Evolutionary conservation across 2,888 invertebrate species (phyloP).

Genomic region (Xestobium rufovillosum): DNA sequence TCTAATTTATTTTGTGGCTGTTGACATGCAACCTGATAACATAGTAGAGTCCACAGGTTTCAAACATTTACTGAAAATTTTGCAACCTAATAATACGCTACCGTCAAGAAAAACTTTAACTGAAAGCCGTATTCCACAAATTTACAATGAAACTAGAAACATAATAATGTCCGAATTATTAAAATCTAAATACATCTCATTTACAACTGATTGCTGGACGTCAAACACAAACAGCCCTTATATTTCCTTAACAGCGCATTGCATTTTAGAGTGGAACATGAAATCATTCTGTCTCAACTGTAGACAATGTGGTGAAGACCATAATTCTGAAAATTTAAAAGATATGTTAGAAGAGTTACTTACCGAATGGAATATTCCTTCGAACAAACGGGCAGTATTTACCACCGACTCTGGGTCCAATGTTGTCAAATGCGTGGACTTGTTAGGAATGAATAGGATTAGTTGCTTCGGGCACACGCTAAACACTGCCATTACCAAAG

Average conservation of each 20-base stretch:
- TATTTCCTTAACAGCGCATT: slow-evolving; percentile 7
- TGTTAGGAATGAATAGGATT: slow-evolving; percentile 7
- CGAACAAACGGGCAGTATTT: neutral
- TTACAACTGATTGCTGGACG: slow-evolving; percentile 6
- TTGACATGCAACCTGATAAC: slow-evolving; percentile 5
- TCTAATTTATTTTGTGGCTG: slow-evolving; percentile 6
- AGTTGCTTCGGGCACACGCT: slow-evolving; percentile 8
- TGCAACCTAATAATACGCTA: neutral
- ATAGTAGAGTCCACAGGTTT: slow-evolving; percentile 7
- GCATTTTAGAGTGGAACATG: slow-evolving; percentile 1
- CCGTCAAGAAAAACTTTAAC: slow-evolving; percentile 7
- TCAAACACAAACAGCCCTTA: slow-evolving; percentile 3
- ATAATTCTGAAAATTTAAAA: slow-evolving; percentile 6
- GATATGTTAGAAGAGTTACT: slow-evolving; percentile 1
- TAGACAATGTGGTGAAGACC: slow-evolving; percentile 6
- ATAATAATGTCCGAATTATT: too few relatives aligned
- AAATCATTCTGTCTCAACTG: slow-evolving; percentile 7
- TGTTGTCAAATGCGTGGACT: slow-evolving; percentile 6
- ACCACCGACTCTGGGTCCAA: slow-evolving; percentile 8
- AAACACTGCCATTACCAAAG: slow-evolving; percentile 8
- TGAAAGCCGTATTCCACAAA: too few relatives aligned
- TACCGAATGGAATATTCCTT: neutral
- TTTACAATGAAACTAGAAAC: too few relatives aligned
- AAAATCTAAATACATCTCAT: neutral
- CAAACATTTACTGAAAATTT: slow-evolving; percentile 6